These are phyloP conservation scores for Encarsia formosa DNA, from an alignment of 2,888 invertebrate species.

Conservation along the genomic window DNA sequence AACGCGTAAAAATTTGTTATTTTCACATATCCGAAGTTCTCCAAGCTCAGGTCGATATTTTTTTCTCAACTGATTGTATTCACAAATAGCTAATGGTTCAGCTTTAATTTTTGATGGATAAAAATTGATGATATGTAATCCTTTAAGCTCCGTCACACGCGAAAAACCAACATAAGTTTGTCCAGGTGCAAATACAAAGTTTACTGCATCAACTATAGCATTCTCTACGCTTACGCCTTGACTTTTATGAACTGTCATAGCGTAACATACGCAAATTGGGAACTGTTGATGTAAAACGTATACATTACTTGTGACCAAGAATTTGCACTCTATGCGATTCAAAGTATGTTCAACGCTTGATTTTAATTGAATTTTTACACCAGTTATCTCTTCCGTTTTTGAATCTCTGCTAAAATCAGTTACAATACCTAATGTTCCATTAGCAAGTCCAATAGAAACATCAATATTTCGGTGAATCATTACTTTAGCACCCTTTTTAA, in stretches of 20 bases:
- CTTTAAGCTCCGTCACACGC: slow-evolving; percentile 27
- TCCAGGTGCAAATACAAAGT: slow-evolving; percentile 9
- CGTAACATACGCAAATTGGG: slow-evolving; percentile 30
- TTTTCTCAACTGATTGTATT: slow-evolving; percentile 27
- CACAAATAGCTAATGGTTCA: slow-evolving; percentile 20
- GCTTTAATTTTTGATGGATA: slow-evolving; percentile 28
- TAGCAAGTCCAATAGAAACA: slow-evolving; percentile 32
- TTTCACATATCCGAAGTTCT: neutral
- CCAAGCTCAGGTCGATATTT: slow-evolving; percentile 16
- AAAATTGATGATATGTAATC: slow-evolving; percentile 32
- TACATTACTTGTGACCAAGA: slow-evolving; percentile 27
- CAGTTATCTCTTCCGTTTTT: neutral
- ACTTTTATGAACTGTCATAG: slow-evolving; percentile 33
- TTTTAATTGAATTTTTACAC: neutral
- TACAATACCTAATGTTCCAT: slow-evolving; percentile 32
- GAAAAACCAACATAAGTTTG: slow-evolving; percentile 34
- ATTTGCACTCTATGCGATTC: slow-evolving; percentile 29
- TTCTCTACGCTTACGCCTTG: slow-evolving; percentile 32
- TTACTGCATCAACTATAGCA: slow-evolving; percentile 30
- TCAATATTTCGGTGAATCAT: slow-evolving; percentile 35
- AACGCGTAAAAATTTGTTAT: neutral
- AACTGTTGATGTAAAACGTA: slow-evolving; percentile 32
- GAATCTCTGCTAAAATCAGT: slow-evolving; percentile 14
- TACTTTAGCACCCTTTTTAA: slow-evolving; percentile 28
- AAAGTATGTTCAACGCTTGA: slow-evolving; percentile 6